Conservation (phyloP, 1,140 invertebrate species). For the Drosophila pseudoananassae region DNA sequence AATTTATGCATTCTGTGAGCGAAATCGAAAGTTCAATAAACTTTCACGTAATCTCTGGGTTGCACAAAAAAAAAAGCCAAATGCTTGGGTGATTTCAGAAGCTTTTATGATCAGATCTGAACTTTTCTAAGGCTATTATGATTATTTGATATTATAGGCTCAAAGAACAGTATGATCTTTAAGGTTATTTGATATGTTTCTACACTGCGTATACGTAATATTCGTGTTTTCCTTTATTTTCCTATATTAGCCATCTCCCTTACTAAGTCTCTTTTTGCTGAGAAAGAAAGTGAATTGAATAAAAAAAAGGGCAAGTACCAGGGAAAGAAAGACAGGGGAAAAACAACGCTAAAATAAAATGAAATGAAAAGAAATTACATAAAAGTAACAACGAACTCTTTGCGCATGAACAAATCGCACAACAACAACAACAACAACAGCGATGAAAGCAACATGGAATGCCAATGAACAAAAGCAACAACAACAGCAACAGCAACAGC, state of each 20-base stretch:
- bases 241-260: neutral
- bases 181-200: neutral
- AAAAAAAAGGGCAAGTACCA: constrained; percentile 53
- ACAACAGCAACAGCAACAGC: constrained; percentile 9
- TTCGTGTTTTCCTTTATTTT: constrained; percentile 6
- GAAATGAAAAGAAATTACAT: constrained; percentile 79
- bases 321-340: constrained; percentile 10
- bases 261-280: constrained; percentile 10
- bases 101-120: constrained; percentile 2
- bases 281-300: constrained; percentile 73
- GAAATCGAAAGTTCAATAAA: constrained; percentile 83
- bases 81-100: constrained; percentile 3
- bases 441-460: constrained; percentile 34
- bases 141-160: neutral
- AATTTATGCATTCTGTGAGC: constrained; percentile 61
- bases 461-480: constrained; percentile 37
- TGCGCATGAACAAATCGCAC: constrained; percentile 52
- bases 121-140: neutral
- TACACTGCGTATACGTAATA: neutral
- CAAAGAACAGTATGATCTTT: neutral
- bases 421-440: constrained; percentile 8
- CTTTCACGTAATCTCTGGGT: constrained; percentile 74
- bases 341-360: constrained; percentile 46
- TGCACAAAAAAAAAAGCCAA: constrained; percentile 22
- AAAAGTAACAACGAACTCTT: constrained; percentile 77